Evolutionary conservation across 1,140 invertebrate genomes (phyloP).

Genomic region (Drosophila sechellia): DNA sequence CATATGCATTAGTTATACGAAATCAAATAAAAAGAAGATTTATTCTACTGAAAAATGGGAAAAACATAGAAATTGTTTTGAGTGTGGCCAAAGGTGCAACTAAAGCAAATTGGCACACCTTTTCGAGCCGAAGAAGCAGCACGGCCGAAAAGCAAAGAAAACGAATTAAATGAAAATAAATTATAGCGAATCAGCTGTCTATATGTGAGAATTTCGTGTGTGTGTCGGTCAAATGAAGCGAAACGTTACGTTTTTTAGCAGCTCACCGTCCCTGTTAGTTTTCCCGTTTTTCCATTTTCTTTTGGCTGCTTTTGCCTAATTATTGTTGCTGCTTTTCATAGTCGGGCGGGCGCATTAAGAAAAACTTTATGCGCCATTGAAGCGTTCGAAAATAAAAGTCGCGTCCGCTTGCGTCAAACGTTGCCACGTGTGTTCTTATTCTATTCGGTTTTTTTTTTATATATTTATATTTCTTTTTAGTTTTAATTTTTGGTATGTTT

Average conservation of each 20-base stretch:
- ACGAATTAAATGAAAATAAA: constrained; percentile 49
- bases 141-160: constrained; percentile 23
- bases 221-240: constrained; percentile 71
- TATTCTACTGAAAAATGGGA: no score
- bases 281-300: constrained; percentile 28
- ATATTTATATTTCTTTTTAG: constrained; percentile 3
- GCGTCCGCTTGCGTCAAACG: constrained; percentile 74
- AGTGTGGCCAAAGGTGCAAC: constrained; percentile 47
- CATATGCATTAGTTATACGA: not conserved
- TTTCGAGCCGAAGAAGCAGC: constrained; percentile 11
- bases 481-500: not conserved
- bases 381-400: constrained; percentile 82
- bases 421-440: constrained; percentile 41
- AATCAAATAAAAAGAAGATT: not conserved
- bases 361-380: constrained; percentile 83
- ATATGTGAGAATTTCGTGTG: constrained; percentile 19
- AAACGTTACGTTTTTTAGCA: constrained; percentile 63
- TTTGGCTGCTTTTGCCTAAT: constrained; percentile 59
- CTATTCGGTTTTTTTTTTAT: not conserved
- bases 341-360: constrained; percentile 78
- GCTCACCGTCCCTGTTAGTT: constrained; percentile 31
- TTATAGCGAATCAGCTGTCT: constrained; percentile 35
- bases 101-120: constrained; percentile 54
- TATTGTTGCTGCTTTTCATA: constrained; percentile 80
- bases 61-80: not conserved